These are phyloP conservation scores for Leptopilina syphax DNA, from an alignment of 2,888 invertebrate species.

Conservation along the genomic window DNA sequence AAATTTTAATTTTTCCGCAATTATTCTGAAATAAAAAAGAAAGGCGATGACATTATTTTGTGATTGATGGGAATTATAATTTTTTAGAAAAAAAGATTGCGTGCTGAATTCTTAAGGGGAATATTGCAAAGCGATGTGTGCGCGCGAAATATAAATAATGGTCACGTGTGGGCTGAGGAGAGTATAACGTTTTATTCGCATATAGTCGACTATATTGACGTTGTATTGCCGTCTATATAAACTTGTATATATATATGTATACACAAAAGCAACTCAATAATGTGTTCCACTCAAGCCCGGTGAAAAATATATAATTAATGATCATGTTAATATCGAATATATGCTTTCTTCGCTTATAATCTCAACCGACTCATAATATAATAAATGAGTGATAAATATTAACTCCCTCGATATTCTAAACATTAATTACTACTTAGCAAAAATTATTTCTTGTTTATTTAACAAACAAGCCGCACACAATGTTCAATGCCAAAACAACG, in stretches of 20 bases:
- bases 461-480: neutral
- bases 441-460: slow-evolving; percentile 5
- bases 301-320: slow-evolving; percentile 35
- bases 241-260: neutral
- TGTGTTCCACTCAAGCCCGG: slow-evolving; percentile 18
- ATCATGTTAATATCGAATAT: slow-evolving; percentile 32
- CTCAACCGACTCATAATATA: slow-evolving; percentile 1
- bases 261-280: slow-evolving; percentile 26
- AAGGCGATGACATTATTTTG: slow-evolving; percentile 33
- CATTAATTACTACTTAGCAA: slow-evolving; percentile 6
- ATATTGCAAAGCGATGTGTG: slow-evolving; percentile 2
- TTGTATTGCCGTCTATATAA: neutral
- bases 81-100: slow-evolving; percentile 16
- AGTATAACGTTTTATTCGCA: slow-evolving; percentile 26
- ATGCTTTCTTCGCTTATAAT: slow-evolving; percentile 26
- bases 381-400: slow-evolving; percentile 15
- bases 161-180: slow-evolving; percentile 39
- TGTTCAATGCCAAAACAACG: neutral
- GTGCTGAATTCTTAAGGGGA: slow-evolving; percentile 32
- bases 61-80: slow-evolving; percentile 4
- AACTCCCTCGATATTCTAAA: slow-evolving; percentile 4
- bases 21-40: neutral
- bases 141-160: slow-evolving; percentile 33
- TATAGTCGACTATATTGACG: slow-evolving; percentile 22
- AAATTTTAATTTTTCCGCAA: too few relatives aligned